These are phyloP conservation scores for Graphium colonna DNA, from an alignment of 2,888 invertebrate species.

Conservation along the genomic window DNA sequence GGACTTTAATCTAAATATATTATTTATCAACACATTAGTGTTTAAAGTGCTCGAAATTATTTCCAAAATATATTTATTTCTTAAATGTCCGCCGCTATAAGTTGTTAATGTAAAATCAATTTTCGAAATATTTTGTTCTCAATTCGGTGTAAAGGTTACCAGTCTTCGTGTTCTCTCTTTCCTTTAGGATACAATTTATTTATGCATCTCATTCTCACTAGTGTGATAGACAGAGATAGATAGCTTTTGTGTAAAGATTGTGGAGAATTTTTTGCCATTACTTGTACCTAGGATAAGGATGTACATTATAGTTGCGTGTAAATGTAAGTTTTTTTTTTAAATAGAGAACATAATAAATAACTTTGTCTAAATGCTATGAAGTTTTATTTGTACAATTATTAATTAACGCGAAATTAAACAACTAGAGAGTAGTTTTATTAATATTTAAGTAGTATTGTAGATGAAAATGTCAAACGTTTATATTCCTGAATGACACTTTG, in stretches of 20 bases:
- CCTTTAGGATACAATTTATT: slow-evolving; percentile 66
- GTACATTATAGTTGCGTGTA: slow-evolving; percentile 76
- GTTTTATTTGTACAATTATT: slow-evolving; percentile 24
- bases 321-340: slow-evolving; percentile 71
- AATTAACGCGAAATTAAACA: too few species aligned
- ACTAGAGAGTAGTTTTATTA: too few species aligned
- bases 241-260: slow-evolving; percentile 47
- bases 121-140: neutral
- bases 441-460: too few species aligned
- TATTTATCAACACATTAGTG: neutral
- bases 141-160: slow-evolving; percentile 48
- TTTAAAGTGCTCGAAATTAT: neutral
- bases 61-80: neutral
- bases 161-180: slow-evolving; percentile 52
- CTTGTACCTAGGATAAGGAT: slow-evolving; percentile 75
- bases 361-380: slow-evolving; percentile 27
- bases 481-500: slow-evolving; percentile 50
- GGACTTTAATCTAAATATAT: slow-evolving; percentile 7
- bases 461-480: slow-evolving; percentile 34
- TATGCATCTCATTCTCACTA: slow-evolving; percentile 54
- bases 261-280: slow-evolving; percentile 75
- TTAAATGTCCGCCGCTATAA: neutral
- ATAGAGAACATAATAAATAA: slow-evolving; percentile 68
- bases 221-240: slow-evolving; percentile 52
- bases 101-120: neutral